Conservation (phyloP, 30 jellyfish, hydroid and myxozoan species). For the Chironex yamaguchii region DNA sequence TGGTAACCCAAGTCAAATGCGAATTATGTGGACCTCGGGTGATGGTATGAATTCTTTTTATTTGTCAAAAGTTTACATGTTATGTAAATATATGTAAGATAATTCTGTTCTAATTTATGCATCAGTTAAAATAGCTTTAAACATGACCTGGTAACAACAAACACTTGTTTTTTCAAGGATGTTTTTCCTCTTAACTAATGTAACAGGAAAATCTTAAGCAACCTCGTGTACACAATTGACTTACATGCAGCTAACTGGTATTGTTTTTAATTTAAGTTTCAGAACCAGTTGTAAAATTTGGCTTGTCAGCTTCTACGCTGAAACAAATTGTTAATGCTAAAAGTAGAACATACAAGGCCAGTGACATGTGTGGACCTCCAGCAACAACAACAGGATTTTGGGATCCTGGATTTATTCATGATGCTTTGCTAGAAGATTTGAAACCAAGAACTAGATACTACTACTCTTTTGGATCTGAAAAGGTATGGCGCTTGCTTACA, state of each 20-base stretch:
- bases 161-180: too few species aligned
- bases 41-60: constrained; percentile 42
- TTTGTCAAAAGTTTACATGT: neutral
- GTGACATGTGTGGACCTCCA: constrained; percentile 94
- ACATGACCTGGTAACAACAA: too few species aligned
- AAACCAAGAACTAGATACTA: constrained; percentile 83
- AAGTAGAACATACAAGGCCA: constrained; percentile 88
- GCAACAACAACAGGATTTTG: constrained; percentile 92
- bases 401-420: constrained; percentile 98
- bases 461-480: constrained; percentile 87
- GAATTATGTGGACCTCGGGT: constrained; percentile 99
- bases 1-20: constrained; percentile 86
- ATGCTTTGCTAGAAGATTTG: constrained; percentile 75
- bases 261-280: constrained; percentile 35
- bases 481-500: constrained; percentile 51
- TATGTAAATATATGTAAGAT: neutral
- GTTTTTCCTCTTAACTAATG: too few species aligned
- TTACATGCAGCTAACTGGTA: too few species aligned
- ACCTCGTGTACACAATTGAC: too few species aligned
- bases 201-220: too few species aligned
- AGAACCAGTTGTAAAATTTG: constrained; percentile 66
- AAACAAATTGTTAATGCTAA: constrained; percentile 50
- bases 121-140: too few species aligned
- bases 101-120: too few species aligned
- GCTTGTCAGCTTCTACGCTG: constrained; percentile 28